These are phyloP conservation scores for Xyliphius kryptos DNA, from an alignment of 2,113 vertebrate genomes.

Conservation along the genomic window DNA sequence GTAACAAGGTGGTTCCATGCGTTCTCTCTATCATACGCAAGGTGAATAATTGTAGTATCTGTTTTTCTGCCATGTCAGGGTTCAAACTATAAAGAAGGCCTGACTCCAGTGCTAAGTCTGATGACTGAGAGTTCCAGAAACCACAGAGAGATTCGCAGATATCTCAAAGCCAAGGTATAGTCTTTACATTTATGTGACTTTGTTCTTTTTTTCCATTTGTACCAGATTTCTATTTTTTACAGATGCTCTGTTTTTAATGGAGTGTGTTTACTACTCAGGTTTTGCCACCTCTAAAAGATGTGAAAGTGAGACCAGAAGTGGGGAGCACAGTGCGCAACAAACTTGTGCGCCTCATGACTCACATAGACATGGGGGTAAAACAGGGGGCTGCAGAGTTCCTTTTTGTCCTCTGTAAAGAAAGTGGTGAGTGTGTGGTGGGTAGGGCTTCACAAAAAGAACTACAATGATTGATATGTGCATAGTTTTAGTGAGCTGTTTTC, in stretches of 20 bases:
- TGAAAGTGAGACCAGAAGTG: constrained; percentile 88
- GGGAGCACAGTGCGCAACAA: constrained; percentile 90
- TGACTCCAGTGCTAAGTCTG: constrained; percentile 93
- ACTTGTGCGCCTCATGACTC: constrained; percentile 93
- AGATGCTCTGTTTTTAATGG: not conserved
- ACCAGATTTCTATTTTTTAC: not conserved
- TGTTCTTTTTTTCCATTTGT: no score
- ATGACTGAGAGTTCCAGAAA: constrained; percentile 85
- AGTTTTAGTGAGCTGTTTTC: no score
- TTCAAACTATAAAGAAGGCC: constrained; percentile 89
- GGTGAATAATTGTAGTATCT: not conserved
- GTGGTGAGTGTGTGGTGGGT: constrained; percentile 82
- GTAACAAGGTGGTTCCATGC: no score
- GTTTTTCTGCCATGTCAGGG: constrained; percentile 64
- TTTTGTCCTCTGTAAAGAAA: constrained; percentile 96
- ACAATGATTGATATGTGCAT: no score
- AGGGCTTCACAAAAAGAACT: no score
- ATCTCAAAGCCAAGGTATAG: constrained; percentile 90
- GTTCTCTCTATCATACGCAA: no score
- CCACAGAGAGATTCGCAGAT: constrained; percentile 91
- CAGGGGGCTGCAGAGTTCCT: constrained; percentile 93
- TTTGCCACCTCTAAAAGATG: constrained; percentile 87
- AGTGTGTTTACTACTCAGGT: constrained; percentile 62
- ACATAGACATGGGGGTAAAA: constrained; percentile 93
- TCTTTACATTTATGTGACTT: constrained; percentile 4